These are phyloP conservation scores for Altica lythri DNA, from an alignment of 2,888 invertebrate genomes.

Conservation along the genomic window DNA sequence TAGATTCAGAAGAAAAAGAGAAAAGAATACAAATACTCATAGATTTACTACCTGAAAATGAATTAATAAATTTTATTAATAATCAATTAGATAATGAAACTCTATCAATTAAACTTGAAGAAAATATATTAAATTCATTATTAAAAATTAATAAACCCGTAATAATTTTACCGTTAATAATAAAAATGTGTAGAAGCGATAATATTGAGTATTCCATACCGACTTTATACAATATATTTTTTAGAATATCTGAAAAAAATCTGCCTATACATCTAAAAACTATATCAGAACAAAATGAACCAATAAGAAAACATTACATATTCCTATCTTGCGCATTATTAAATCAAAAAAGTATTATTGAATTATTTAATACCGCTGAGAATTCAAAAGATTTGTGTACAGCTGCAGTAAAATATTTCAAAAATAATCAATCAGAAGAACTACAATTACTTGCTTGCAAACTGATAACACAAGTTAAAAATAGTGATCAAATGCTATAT, in stretches of 20 bases:
- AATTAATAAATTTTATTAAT: too few species aligned
- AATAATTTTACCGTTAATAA: too few species aligned
- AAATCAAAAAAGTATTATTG: conserved; percentile 20
- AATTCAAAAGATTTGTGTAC: conserved; percentile 31
- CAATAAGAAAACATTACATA: conserved; percentile 35
- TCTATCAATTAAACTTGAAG: too few species aligned
- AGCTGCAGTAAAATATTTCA: conserved; percentile 32
- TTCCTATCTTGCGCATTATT: conserved; percentile 30
- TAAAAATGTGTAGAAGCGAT: too few species aligned
- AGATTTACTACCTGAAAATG: too few species aligned
- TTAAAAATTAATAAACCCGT: too few species aligned
- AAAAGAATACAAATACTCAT: neutral
- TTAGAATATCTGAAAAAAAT: too few species aligned
- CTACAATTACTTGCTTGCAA: conserved; percentile 24
- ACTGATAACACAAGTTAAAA: conserved; percentile 26
- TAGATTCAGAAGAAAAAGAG: neutral
- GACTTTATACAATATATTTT: too few species aligned
- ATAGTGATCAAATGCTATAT: conserved; percentile 30
- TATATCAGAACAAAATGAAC: too few species aligned
- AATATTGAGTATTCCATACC: neutral
- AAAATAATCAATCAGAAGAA: conserved; percentile 30
- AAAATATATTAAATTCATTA: too few species aligned
- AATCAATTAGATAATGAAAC: too few species aligned
- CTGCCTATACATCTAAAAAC: too few species aligned
- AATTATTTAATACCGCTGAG: conserved; percentile 13